Evolutionary conservation across 2,888 invertebrate genomes (phyloP).

Genomic region (Drosophila prostipennis): DNA sequence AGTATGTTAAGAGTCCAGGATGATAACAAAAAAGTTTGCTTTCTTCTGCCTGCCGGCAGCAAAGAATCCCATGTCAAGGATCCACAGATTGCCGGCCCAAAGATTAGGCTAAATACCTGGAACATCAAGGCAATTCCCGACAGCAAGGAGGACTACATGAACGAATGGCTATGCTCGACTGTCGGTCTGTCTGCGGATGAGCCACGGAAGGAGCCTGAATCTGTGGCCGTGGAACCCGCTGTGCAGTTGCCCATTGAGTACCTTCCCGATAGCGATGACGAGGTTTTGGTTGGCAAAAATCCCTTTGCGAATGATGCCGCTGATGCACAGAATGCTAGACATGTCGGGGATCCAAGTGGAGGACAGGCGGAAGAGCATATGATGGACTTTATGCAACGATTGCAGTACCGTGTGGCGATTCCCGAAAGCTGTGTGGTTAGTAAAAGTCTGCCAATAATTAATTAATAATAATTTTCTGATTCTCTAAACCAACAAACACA

Average conservation of each 20-base stretch:
- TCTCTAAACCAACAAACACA: slow-evolving; percentile 9
- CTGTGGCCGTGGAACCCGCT: too few relatives aligned
- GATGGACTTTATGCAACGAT: neutral
- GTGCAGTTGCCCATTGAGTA: too few relatives aligned
- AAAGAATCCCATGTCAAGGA: too few relatives aligned
- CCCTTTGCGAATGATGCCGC: neutral
- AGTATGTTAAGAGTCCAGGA: neutral
- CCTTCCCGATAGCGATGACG: neutral
- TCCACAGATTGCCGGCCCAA: neutral
- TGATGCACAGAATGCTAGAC: neutral
- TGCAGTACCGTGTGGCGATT: neutral
- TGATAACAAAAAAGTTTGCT: neutral
- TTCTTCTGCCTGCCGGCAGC: neutral
- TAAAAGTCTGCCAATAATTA: neutral
- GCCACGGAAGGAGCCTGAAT: neutral
- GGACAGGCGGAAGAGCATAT: neutral
- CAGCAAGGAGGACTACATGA: neutral
- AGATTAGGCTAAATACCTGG: neutral
- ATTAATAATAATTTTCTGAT: neutral
- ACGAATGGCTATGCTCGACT: neutral
- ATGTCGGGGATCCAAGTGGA: too few relatives aligned
- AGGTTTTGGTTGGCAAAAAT: neutral
- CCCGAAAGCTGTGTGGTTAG: neutral
- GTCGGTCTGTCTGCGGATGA: neutral
- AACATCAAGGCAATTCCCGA: neutral